These are phyloP conservation scores for Lobophora halterata DNA, from an alignment of 2,888 invertebrate genomes.

Conservation along the genomic window DNA sequence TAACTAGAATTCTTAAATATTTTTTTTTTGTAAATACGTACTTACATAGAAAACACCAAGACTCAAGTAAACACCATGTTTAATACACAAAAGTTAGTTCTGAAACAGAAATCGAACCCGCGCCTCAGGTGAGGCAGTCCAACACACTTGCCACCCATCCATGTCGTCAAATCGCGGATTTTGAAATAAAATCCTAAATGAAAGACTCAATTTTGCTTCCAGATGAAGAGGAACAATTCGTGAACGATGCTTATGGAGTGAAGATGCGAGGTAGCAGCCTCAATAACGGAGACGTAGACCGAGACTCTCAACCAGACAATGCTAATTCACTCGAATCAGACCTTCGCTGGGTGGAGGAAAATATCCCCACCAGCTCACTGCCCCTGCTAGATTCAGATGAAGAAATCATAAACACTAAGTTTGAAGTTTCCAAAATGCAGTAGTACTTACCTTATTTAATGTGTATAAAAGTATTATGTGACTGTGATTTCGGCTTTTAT, in stretches of 20 bases:
- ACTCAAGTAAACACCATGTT: no score
- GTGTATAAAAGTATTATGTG: slow-evolving; percentile 38
- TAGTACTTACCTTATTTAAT: slow-evolving; percentile 57
- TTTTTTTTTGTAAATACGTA: no score
- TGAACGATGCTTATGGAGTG: slow-evolving; percentile 92
- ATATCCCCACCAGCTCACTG: slow-evolving; percentile 90
- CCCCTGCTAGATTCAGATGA: slow-evolving; percentile 87
- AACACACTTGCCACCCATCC: no score
- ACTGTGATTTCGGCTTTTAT: slow-evolving; percentile 41
- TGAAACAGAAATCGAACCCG: no score
- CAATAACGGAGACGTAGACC: slow-evolving; percentile 42
- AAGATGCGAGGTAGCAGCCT: slow-evolving; percentile 83
- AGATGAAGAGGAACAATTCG: slow-evolving; percentile 92
- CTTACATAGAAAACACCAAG: no score
- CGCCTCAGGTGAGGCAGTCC: no score
- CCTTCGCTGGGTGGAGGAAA: slow-evolving; percentile 94
- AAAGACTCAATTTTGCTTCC: slow-evolving; percentile 27
- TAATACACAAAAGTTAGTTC: no score
- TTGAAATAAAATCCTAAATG: no score
- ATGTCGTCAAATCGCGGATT: no score
- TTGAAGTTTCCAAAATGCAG: slow-evolving; percentile 95
- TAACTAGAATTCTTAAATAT: no score
- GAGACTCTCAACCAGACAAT: slow-evolving; percentile 39
- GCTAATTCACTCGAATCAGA: slow-evolving; percentile 65
- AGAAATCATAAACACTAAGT: slow-evolving; percentile 91